A percentile compares a stretch with the other conserved stretches of the same genome.
These are phyloP conservation scores for Zygothrica quintamaculata DNA, from an alignment of 2,888 invertebrate species.

Conservation along the genomic window DNA sequence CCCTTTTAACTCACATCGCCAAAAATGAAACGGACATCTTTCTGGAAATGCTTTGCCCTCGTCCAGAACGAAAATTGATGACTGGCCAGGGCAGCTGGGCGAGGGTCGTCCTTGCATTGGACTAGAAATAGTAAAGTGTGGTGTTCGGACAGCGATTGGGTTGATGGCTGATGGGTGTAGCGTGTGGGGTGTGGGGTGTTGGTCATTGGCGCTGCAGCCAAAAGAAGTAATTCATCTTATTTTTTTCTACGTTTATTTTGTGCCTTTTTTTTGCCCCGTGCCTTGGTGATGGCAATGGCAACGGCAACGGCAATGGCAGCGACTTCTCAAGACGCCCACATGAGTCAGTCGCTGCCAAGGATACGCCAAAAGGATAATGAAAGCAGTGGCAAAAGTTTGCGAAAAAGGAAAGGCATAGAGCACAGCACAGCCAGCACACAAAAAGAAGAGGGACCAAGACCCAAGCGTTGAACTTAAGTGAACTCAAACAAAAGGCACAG, in stretches of 20 bases:
- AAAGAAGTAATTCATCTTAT: conserved; percentile 81
- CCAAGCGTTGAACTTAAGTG: conserved; percentile 80
- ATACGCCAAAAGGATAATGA: conserved; percentile 80
- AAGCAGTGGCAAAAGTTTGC: conserved; percentile 71
- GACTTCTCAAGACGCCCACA: conserved; percentile 77
- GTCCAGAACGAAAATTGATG: conserved; percentile 77
- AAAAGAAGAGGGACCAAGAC: conserved; percentile 26
- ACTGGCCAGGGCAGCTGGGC: conserved; percentile 59
- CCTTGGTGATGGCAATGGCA: conserved; percentile 52
- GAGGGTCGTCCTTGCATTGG: conserved; percentile 43
- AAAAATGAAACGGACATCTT: conserved; percentile 52
- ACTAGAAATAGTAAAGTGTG: conserved; percentile 18
- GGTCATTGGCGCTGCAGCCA: conserved; percentile 80
- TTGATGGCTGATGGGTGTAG: no score
- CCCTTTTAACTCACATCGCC: conserved; percentile 20
- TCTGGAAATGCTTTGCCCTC: conserved; percentile 52
- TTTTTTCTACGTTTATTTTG: conserved; percentile 59
- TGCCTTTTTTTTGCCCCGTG: conserved; percentile 31
- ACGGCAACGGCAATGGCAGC: conserved; percentile 20
- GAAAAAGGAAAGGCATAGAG: conserved; percentile 41
- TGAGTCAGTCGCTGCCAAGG: conserved; percentile 72
- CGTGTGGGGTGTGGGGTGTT: conserved; percentile 41
- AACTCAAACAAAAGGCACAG: conserved; percentile 78
- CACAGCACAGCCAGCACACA: conserved; percentile 13
- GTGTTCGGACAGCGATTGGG: conserved; percentile 2